A percentile compares a stretch with the other conserved stretches of the same genome.
Evolutionary conservation across 2,797 vertebrate genomes (phyloP).

Genomic region (Poecilia wingei): DNA sequence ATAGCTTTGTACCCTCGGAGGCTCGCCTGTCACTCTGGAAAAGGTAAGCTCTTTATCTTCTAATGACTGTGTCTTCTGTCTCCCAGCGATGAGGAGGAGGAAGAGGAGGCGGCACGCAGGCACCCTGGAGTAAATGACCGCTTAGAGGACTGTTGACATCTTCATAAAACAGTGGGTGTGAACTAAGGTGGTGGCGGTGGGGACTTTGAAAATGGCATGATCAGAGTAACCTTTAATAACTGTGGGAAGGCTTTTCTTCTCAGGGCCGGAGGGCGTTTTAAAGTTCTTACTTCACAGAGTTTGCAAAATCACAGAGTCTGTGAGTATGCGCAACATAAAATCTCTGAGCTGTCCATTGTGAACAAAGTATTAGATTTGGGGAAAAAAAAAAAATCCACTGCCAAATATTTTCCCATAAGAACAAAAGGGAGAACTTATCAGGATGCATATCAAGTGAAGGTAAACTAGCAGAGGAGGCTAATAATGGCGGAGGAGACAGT

Average conservation of each 20-base stretch:
- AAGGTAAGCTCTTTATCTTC: constrained; percentile 67
- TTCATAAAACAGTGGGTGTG: constrained; percentile 55
- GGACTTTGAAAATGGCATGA: constrained; percentile 44
- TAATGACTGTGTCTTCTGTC: constrained; percentile 50
- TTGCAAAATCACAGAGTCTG: constrained; percentile 61
- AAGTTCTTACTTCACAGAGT: constrained; percentile 62
- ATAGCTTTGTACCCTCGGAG: constrained; percentile 58
- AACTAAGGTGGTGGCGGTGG: constrained; percentile 11
- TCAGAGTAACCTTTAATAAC: constrained; percentile 65
- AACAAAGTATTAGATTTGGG: constrained; percentile 23
- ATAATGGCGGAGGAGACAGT: constrained; percentile 32
- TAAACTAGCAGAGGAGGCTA: constrained; percentile 12
- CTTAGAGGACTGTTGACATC: constrained; percentile 60
- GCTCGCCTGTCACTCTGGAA: constrained; percentile 61
- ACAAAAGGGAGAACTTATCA: constrained; percentile 6
- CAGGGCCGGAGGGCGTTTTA: constrained; percentile 28
- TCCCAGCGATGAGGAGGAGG: constrained; percentile 27
- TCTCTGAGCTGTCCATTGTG: constrained; percentile 15
- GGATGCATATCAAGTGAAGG: constrained; percentile 20
- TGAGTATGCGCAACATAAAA: constrained; percentile 49
- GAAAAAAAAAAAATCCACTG: constrained; percentile 21
- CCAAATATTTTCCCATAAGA: constrained; percentile 23
- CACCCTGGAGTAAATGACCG: constrained; percentile 55
- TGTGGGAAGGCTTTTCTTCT: constrained; percentile 30
- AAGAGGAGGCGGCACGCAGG: constrained; percentile 27